Percentiles rank a stretch among this genome's conserved stretches.
Conservation (phyloP, 1,140 invertebrate species). For the Drosophila jambulina region DNA sequence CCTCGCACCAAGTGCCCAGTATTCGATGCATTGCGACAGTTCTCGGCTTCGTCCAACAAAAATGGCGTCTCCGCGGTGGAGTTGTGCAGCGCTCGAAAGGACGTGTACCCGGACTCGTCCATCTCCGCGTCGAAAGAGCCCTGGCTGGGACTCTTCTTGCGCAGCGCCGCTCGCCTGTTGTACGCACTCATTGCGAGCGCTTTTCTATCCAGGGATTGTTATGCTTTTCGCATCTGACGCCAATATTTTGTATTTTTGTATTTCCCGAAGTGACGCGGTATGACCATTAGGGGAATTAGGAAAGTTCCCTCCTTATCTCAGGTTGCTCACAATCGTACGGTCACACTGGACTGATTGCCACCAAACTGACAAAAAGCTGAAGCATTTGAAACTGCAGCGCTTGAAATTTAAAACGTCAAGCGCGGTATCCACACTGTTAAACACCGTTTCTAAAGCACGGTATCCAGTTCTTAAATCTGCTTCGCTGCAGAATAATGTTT, state of each 20-base stretch:
- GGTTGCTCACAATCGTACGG: background rate
- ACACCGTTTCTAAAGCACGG: too few relatives aligned
- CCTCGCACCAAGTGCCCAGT: slow-evolving; percentile 2
- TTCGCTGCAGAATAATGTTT: too few relatives aligned
- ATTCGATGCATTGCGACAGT: slow-evolving; percentile 64
- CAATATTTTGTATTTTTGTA: slow-evolving; percentile 24
- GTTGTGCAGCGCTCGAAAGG: slow-evolving; percentile 66
- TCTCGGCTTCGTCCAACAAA: slow-evolving; percentile 64
- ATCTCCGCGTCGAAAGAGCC: slow-evolving; percentile 41
- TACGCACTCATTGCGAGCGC: slow-evolving; percentile 63
- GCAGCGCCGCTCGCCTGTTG: slow-evolving; percentile 42
- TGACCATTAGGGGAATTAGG: background rate
- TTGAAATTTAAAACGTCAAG: background rate
- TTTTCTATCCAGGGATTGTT: slow-evolving; percentile 21
- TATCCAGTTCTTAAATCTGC: too few relatives aligned
- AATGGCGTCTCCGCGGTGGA: slow-evolving; percentile 77
- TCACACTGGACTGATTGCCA: background rate
- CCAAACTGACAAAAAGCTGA: background rate
- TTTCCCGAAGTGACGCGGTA: slow-evolving; percentile 7
- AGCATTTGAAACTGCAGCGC: background rate
- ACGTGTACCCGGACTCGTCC: slow-evolving; percentile 73
- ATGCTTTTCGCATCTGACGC: slow-evolving; percentile 49
- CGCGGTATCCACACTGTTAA: too few relatives aligned
- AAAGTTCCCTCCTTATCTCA: background rate
- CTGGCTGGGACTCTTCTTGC: slow-evolving; percentile 31